phyloP scores from a whole-genome alignment of 64 coral and sea anemone genomes.

The Acropora yongei region DNA sequence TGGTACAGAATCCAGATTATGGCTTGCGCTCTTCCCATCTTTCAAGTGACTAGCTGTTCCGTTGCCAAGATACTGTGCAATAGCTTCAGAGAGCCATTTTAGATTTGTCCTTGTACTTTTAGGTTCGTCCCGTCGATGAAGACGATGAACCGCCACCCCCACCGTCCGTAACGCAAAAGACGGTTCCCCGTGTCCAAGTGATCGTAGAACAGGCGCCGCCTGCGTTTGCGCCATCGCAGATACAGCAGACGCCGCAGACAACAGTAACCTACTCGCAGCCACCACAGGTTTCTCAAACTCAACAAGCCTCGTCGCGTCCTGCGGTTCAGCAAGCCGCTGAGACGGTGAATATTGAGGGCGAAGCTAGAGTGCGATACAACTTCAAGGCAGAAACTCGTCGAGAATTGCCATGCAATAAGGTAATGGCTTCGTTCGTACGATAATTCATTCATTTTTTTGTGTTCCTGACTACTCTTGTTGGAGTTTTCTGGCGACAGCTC shows the following conservation, averaged over 20 bases:
- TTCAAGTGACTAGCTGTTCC: too few relatives aligned
- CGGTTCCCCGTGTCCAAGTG: constrained; percentile 30
- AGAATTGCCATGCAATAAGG: constrained; percentile 87
- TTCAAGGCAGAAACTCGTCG: constrained; percentile 86
- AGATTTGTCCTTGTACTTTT: background rate
- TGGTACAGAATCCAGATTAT: too few relatives aligned
- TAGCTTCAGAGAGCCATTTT: too few relatives aligned
- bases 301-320: background rate
- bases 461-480: background rate
- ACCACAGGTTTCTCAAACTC: constrained; percentile 8
- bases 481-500: too few relatives aligned
- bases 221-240: background rate
- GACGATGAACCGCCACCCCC: constrained; percentile 29
- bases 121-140: constrained; percentile 87
- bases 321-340: background rate
- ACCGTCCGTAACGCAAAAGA: constrained; percentile 4
- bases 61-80: too few relatives aligned
- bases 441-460: background rate
- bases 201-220: constrained; percentile 36
- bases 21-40: too few relatives aligned
- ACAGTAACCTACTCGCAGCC: background rate
- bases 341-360: constrained; percentile 71
- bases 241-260: constrained; percentile 1
- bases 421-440: background rate
- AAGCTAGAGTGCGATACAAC: constrained; percentile 83